Evolutionary conservation across 2,113 vertebrate genomes (phyloP), one percentile per base, ranked within the genome.

Genomic region (Colossoma macropomum): DNA sequence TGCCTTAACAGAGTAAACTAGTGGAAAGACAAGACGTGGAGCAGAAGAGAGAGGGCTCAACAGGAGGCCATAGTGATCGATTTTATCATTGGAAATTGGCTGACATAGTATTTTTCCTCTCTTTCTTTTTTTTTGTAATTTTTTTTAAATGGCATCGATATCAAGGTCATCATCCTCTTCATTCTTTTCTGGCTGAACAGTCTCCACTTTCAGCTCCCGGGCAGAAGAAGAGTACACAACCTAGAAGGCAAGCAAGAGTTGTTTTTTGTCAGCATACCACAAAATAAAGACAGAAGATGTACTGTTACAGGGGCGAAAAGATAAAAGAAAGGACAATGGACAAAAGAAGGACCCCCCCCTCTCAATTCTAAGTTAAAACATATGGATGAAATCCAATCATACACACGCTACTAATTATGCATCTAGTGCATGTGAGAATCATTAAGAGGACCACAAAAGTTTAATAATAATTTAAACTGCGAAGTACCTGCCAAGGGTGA

Each of bases 81-180:
- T 48, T 84, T 59, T 90, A 91, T 92, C 50, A 23, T 88, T 86
- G 86, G 89, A 89, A 87, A 62, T 59, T 45, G 66, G 68, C 52
- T 56, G 30, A 45, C 63, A 71, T 52, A 9, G 66, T 23, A 23
- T 71, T 63, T 30, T 28, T 6, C 34, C 8, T 15, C 16, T 25
- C 2, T 11, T 69, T 4, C 1, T 68, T 21, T 27, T 11, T 65
- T 28, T 63, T 30, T 92, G 56, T n/a, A n/a, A 6, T 62, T 82
- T 81, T 92, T 62, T 94, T 88, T 94, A 99, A 95, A 99, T 99
- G 86, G 97, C 97, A 92, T 99, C 98, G 15, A 98, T 99, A 90
- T 99, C 98, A n/a, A 99, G 97, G 92, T 99, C 98, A 0, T 99
- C 97, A 34, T 95, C 95, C 28, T 98, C 98, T 87, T 98, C 96